phyloP scores from a whole-genome alignment of 92 coral and sea anemone species.

The Epizoanthus illoricatus region DNA sequence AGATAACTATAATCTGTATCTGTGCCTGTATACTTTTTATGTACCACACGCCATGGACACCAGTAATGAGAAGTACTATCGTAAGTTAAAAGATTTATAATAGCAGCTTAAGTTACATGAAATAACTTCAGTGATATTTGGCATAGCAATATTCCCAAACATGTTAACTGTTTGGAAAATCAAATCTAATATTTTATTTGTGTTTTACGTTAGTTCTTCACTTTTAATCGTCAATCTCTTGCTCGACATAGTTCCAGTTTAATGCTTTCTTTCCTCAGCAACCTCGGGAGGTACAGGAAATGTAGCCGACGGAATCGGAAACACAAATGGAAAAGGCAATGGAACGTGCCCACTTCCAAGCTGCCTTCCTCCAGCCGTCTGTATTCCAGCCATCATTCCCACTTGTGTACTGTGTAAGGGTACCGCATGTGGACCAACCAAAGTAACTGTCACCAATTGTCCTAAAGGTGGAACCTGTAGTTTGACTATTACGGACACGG shows the following conservation, averaged over 20 bases:
- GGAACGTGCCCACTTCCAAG: conserved; percentile 9
- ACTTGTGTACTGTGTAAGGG: background rate
- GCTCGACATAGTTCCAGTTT: background rate
- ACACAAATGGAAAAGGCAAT: background rate
- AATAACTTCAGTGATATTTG: no score
- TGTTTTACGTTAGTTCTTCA: background rate
- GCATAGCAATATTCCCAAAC: no score
- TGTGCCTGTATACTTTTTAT: no score
- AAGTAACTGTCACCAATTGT: background rate
- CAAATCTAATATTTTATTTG: background rate
- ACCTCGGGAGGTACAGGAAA: background rate
- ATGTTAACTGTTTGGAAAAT: no score
- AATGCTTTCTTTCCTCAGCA: background rate
- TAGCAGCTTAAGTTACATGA: no score
- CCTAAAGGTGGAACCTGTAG: conserved; percentile 1
- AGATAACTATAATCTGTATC: background rate
- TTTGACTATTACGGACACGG: background rate
- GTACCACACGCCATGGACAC: no score
- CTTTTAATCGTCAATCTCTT: background rate
- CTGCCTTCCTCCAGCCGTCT: conserved; percentile 14
- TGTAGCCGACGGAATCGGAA: no score
- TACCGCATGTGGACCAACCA: background rate
- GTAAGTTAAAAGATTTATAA: no score
- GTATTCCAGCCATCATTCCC: conserved; percentile 24
- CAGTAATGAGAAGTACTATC: no score